Evolutionary conservation across 2,113 vertebrate species (phyloP).

Genomic region (Todiramphus saurophagus): DNA sequence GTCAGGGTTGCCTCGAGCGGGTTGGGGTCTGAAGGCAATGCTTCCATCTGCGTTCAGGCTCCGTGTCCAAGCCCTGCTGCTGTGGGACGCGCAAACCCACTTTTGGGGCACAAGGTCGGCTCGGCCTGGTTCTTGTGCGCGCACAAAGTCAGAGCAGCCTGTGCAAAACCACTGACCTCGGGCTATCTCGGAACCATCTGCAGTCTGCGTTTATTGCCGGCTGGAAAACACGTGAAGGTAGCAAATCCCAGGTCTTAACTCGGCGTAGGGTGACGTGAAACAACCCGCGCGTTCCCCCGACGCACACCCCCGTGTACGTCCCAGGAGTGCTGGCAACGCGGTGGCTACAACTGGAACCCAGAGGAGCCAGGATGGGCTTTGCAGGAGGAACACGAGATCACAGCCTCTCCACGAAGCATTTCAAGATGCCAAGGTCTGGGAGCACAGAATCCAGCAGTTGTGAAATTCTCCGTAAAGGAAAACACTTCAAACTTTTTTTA

Average conservation of each 20-base stretch:
- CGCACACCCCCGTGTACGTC: accelerated
- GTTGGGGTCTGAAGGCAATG: neutral
- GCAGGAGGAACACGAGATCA: neutral
- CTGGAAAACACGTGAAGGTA: neutral
- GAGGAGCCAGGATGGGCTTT: neutral
- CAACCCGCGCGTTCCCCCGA: neutral
- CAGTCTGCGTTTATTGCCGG: neutral
- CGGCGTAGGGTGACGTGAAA: accelerated
- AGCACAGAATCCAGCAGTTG: neutral
- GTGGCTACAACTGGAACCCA: accelerated
- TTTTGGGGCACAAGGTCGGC: accelerated
- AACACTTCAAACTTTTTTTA: neutral
- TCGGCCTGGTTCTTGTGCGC: neutral
- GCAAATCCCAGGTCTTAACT: neutral
- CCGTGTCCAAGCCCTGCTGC: neutral
- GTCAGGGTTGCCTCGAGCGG: accelerated
- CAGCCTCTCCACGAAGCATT: neutral
- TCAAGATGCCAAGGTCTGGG: neutral
- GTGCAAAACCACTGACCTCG: neutral
- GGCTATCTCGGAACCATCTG: neutral
- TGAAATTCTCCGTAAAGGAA: neutral
- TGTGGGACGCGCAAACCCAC: neutral
- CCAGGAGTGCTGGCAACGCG: neutral
- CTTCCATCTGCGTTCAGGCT: neutral
- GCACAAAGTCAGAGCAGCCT: neutral